These are phyloP conservation scores for Synanthedon vespiformis DNA, from an alignment of 2,888 invertebrate genomes.

Conservation along the genomic window DNA sequence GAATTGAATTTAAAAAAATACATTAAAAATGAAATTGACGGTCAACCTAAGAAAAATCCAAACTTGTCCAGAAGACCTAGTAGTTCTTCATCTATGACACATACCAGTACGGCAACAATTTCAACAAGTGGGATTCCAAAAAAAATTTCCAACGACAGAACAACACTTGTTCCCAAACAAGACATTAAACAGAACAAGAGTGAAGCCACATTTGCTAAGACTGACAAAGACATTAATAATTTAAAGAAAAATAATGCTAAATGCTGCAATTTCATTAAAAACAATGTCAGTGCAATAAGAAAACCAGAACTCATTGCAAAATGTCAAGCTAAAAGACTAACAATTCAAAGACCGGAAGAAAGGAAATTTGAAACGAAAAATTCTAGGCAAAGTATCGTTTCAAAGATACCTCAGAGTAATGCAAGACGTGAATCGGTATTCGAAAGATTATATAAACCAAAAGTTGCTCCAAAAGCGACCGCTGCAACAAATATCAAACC, in stretches of 20 bases:
- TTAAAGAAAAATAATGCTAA: neutral
- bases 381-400: conserved; percentile 20
- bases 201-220: neutral
- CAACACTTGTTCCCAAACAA: neutral
- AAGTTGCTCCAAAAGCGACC: conserved; percentile 17
- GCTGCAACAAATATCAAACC: conserved; percentile 10
- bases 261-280: neutral
- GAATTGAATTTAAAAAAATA: conserved; percentile 52
- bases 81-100: neutral
- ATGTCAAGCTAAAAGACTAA: neutral
- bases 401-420: conserved; percentile 9
- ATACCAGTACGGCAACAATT: neutral
- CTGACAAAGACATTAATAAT: neutral
- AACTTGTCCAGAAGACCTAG: neutral
- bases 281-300: conserved; percentile 7
- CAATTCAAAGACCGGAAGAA: neutral
- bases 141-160: neutral
- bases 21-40: conserved; percentile 12
- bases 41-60: neutral
- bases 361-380: neutral
- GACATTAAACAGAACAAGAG: neutral
- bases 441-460: conserved; percentile 51
- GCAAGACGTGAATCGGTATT: conserved; percentile 37
- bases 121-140: neutral
- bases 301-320: conserved; percentile 8